Base-by-base conservation (phyloP, 64 coral and sea anemone genomes). In the Trachythela sp. region DNA sequence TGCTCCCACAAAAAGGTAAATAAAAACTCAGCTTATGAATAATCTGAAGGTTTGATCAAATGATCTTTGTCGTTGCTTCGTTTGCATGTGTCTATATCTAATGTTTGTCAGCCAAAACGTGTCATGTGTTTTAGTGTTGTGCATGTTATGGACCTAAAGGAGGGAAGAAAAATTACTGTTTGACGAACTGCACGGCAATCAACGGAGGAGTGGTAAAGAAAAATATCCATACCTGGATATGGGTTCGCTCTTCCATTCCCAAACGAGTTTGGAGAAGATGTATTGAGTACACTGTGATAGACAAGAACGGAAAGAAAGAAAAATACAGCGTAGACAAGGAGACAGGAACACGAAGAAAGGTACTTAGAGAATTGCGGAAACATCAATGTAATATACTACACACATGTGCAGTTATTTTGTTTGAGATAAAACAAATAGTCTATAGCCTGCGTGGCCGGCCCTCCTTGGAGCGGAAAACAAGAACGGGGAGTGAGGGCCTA, bases 111-210 rank as follows among this genome's bases (percentile, higher is more conserved):
- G n/a, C n/a, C n/a, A n/a, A n/a, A n/a, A n/a, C n/a, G n/a, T n/a
- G n/a, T n/a, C n/a, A n/a, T n/a, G n/a, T n/a, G n/a, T n/a, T n/a
- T n/a, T 35, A 77, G 71, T 77, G 71, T 35, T 77, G 71, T 35
- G 29, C 36, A 8, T 77, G 71, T 17, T 77, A 77, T 77, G 71
- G 71, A 32, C 71, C 71, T 14, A 77, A 77, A 77, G 71, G 71
- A 77, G 71, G 71, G 9, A 77, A 5, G 31, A 38, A 38, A 10
- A 38, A 77, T 34, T 77, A 77, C 31, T 77, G 71, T 27, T 38
- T 17, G 36, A 8, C 71, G 8, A n/a, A 77, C 31, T 77, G 71
- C 31, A 38, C 36, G 3, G 27, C 71, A 8, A 77, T 38, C 31
- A 77, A 77, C 30, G 71, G 31, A 32, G 71, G 71, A 6, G 26